Percentiles rank a stretch among this genome's conserved stretches.
phyloP scores from a whole-genome alignment of 2,797 vertebrate species.

The Trichosurus vulpecula region DNA sequence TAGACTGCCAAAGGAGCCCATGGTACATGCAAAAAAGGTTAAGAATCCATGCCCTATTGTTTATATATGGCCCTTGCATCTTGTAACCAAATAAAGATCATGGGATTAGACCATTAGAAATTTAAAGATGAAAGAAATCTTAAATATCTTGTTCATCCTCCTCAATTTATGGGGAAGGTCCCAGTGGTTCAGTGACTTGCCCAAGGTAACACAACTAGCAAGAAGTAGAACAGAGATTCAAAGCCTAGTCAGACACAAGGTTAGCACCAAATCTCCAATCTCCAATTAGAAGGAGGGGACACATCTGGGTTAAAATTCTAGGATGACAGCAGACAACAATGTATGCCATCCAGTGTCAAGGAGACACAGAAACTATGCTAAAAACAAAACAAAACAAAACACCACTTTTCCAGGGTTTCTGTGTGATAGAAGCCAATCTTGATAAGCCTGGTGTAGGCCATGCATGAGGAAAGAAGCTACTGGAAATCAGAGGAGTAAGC shows the following conservation, averaged over 20 bases:
- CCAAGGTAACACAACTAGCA: not conserved
- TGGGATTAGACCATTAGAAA: not conserved
- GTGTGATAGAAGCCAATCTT: conserved; percentile 29
- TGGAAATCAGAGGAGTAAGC: not conserved
- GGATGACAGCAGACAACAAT: conserved; percentile 62
- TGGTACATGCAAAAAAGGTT: too few relatives aligned
- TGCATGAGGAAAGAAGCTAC: not conserved
- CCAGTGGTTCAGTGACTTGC: not conserved
- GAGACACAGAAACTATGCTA: conserved; percentile 1
- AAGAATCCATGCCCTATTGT: not conserved
- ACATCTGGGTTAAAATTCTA: not conserved
- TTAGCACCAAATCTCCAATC: not conserved
- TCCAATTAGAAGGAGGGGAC: not conserved
- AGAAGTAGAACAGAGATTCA: not conserved
- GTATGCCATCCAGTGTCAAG: conserved; percentile 51
- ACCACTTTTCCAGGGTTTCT: not conserved
- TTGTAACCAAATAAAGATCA: not conserved
- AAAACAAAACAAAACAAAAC: too few relatives aligned
- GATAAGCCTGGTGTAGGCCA: conserved; percentile 29
- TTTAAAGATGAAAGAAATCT: not conserved
- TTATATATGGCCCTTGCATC: not conserved
- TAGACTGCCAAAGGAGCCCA: not conserved
- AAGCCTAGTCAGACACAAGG: not conserved
- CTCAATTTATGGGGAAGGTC: not conserved
- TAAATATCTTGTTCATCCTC: not conserved